These are phyloP conservation scores for Papilio aristodemus DNA, from an alignment of 1,140 invertebrate species.

Conservation along the genomic window DNA sequence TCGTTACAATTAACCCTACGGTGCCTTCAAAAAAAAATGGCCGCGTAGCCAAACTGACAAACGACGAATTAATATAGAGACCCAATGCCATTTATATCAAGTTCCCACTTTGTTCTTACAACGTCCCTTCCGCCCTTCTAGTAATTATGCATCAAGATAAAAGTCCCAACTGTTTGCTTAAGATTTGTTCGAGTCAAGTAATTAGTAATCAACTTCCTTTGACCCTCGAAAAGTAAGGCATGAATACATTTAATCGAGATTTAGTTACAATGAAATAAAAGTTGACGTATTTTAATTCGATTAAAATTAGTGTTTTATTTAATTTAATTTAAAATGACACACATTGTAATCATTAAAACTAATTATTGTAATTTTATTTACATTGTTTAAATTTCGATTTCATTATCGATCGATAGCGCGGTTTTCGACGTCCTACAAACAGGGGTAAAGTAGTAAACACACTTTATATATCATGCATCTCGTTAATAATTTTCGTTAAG, in stretches of 20 bases:
- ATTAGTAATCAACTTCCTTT: conserved; percentile 41
- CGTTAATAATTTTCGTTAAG: no score
- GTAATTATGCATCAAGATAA: conserved; percentile 69
- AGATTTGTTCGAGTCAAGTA: conserved; percentile 52
- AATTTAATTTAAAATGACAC: no score
- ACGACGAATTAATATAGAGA: conserved; percentile 73
- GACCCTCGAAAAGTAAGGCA: not conserved
- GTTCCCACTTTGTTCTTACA: conserved; percentile 64
- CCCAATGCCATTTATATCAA: conserved; percentile 61
- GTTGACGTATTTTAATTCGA: no score
- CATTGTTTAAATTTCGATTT: no score
- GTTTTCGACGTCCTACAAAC: no score
- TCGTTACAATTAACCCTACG: conserved; percentile 69
- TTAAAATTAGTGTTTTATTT: no score
- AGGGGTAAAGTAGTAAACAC: no score
- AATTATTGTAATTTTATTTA: no score
- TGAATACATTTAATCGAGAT: not conserved
- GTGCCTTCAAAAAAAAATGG: conserved; percentile 56
- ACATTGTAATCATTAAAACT: no score
- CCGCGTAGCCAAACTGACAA: conserved; percentile 60
- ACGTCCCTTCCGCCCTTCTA: conserved; percentile 54
- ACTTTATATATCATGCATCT: no score
- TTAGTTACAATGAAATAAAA: not conserved
- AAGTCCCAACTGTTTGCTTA: conserved; percentile 60
- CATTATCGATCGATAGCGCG: no score